A percentile compares a stretch with the other conserved stretches of the same genome.
These are phyloP conservation scores for Coilia nasus DNA, from an alignment of 2,797 vertebrate genomes.

Conservation along the genomic window DNA sequence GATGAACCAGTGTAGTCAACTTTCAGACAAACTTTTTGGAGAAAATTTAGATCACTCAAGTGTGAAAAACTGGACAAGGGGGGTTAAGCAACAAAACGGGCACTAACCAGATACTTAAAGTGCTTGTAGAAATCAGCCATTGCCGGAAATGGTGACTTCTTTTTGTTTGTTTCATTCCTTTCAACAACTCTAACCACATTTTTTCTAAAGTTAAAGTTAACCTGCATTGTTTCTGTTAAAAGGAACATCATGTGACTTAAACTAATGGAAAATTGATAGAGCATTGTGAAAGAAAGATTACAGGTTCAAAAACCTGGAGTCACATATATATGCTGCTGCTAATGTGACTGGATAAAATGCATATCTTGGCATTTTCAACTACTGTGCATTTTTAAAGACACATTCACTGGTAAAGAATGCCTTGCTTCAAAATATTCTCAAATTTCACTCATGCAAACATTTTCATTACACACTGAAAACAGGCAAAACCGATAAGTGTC, in stretches of 20 bases:
- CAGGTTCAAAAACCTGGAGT: too few relatives aligned
- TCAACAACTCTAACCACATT: not conserved
- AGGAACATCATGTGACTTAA: not conserved
- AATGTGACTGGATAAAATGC: too few relatives aligned
- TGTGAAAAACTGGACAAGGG: not conserved
- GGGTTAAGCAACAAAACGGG: not conserved
- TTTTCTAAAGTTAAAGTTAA: not conserved
- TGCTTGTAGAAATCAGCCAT: not conserved
- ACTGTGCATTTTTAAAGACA: not conserved
- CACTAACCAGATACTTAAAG: not conserved
- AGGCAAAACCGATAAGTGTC: not conserved
- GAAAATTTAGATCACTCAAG: constrained; percentile 31
- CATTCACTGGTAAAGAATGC: not conserved
- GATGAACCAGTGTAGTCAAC: constrained; percentile 48
- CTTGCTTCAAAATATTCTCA: not conserved
- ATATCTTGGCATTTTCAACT: not conserved
- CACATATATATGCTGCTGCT: too few relatives aligned
- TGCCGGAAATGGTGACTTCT: not conserved
- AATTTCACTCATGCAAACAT: constrained; percentile 21
- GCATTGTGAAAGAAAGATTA: too few relatives aligned
- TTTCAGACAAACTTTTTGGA: constrained; percentile 29
- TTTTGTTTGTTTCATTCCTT: not conserved
- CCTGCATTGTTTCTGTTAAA: not conserved
- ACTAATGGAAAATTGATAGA: too few relatives aligned
- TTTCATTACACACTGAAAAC: not conserved